Evolutionary conservation across 2,797 vertebrate species (phyloP), one percentile per base, ranked within the genome.

Genomic region (Lophius americanus): DNA sequence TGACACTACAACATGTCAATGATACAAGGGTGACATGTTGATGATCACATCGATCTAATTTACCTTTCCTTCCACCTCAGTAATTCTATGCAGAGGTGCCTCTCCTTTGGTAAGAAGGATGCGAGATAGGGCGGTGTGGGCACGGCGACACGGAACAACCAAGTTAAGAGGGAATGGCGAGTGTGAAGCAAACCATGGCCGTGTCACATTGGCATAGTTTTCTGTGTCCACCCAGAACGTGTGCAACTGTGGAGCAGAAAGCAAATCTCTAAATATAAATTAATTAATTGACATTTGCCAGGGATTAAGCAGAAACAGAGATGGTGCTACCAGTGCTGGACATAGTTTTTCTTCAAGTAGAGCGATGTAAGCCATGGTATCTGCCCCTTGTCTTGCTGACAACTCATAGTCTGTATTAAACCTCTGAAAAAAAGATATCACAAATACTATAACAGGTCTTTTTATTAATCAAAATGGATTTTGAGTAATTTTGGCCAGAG

Each of bases 151-250:
- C 11, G 98, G 98, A 35, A 98, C 88, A 50, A 96, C 92, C 78
- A 97, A 95, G 84, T 93, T 96, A 50, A 99, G 88, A 0, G 96
- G 98, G 80, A 99, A 99, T 0, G 96, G 95, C 73, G 96, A 96
- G 74, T 81, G 96, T 51, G 98, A 96, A n/a, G 96, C 95, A 85
- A 96, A 98, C 97, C 98, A 99, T 0, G 98, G 98, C 70, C 96
- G 94, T 44, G 97, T 99, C 87, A 99, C 82, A 80, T 84, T 94
- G 76, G 93, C 93, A 73, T 99, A 99, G 91, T 99, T 99, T 84
- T 99, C 97, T 54, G 93, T 89, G 65, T 99, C 98, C 75, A 99
- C 94, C 98, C 98, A 99, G 88, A 99, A 99, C n/a, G 96, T 98
- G 85, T 99, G 96, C 82, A 99, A 89, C 98, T 99, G 72, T 38